Conservation (phyloP, 2,888 invertebrate species). For the Ariolimax columbianus region DNA sequence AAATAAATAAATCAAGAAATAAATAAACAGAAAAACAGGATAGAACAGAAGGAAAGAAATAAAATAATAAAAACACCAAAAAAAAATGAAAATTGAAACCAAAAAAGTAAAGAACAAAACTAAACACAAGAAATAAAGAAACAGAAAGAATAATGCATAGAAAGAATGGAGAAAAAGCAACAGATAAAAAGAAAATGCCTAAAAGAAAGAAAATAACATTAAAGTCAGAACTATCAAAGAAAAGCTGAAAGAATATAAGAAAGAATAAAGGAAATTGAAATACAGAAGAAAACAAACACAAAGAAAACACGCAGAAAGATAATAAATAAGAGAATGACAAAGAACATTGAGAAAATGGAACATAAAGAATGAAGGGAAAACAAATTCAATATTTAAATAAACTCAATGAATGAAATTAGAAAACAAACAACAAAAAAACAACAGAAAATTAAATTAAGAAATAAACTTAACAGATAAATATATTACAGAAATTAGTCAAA, state of each 20-base stretch:
- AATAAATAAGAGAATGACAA: not conserved
- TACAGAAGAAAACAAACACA: conserved; percentile 1
- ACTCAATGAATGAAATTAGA: not conserved
- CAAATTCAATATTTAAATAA: too few species aligned
- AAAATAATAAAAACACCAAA: too few species aligned
- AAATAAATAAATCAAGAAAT: too few species aligned
- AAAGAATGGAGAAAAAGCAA: not conserved
- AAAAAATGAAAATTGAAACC: too few species aligned
- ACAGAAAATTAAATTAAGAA: not conserved
- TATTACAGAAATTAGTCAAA: too few species aligned
- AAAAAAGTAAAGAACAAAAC: too few species aligned
- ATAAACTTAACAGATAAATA: too few species aligned
- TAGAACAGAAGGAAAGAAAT: too few species aligned
- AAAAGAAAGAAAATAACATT: not conserved
- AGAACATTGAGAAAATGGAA: not conserved
- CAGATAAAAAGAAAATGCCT: not conserved
- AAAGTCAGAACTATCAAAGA: not conserved
- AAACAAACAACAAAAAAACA: not conserved
- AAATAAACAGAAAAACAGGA: too few species aligned
- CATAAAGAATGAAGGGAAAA: too few species aligned
- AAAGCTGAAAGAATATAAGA: not conserved
- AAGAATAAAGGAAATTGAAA: not conserved
- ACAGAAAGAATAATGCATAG: not conserved
- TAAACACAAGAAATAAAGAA: not conserved
- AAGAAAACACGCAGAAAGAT: not conserved